These are phyloP conservation scores for Caretta caretta DNA, from an alignment of 2,113 vertebrate genomes.

Conservation along the genomic window DNA sequence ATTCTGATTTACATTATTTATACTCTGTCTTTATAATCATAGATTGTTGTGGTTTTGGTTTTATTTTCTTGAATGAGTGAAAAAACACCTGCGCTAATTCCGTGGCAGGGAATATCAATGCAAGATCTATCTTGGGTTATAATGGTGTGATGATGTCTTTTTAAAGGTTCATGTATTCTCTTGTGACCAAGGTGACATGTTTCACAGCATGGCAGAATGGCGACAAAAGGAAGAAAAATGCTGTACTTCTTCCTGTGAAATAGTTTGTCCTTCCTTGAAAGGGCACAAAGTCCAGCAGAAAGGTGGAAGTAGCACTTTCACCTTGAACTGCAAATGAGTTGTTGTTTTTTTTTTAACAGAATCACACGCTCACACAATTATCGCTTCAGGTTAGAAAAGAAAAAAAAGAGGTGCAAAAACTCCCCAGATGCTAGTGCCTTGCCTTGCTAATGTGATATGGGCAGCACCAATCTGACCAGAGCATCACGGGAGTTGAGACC, in stretches of 20 bases:
- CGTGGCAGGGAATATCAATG: constrained; percentile 71
- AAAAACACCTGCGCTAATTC: constrained; percentile 68
- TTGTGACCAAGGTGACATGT: constrained; percentile 69
- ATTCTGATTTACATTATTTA: constrained; percentile 81
- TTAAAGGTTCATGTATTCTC: constrained; percentile 56
- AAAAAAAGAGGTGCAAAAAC: constrained; percentile 65
- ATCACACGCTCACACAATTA: constrained; percentile 26
- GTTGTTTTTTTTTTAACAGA: neutral
- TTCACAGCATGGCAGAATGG: constrained; percentile 56
- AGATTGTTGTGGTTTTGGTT: constrained; percentile 66
- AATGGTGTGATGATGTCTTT: constrained; percentile 48
- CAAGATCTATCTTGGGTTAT: constrained; percentile 71
- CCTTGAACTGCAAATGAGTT: constrained; percentile 62
- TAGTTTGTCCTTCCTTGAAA: constrained; percentile 63
- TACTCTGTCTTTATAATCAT: constrained; percentile 81
- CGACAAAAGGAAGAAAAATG: constrained; percentile 31
- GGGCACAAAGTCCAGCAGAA: constrained; percentile 55
- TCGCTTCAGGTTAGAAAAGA: constrained; percentile 58
- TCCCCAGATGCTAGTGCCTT: constrained; percentile 75
- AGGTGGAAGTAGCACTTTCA: constrained; percentile 57
- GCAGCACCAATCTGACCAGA: constrained; percentile 64
- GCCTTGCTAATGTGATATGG: constrained; percentile 69
- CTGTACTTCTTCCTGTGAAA: constrained; percentile 36
- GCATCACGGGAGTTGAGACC: constrained; percentile 25
- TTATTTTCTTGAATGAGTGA: constrained; percentile 68